phyloP scores from a whole-genome alignment of 2,888 invertebrate genomes.

The Cetonia aurata region DNA sequence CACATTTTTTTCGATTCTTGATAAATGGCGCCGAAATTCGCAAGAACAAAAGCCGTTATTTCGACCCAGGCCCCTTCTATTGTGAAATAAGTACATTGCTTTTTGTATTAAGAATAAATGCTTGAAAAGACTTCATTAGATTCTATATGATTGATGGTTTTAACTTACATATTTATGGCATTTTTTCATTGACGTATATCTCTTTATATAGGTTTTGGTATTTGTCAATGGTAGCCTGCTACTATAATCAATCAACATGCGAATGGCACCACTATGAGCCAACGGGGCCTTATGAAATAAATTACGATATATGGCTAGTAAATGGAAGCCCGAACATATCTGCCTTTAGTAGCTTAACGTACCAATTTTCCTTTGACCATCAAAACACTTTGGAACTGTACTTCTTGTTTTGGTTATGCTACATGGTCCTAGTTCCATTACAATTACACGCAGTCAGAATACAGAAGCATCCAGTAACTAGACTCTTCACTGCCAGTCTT shows the following conservation, averaged over 20 bases:
- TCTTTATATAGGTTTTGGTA: conserved; percentile 88
- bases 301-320: conserved; percentile 95
- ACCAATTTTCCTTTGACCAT: conserved; percentile 96
- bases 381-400: conserved; percentile 94
- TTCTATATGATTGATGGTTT: too few relatives aligned
- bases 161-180: too few relatives aligned
- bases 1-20: too few relatives aligned
- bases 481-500: conserved; percentile 89
- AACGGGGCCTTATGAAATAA: conserved; percentile 66
- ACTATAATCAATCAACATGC: conserved; percentile 83
- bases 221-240: conserved; percentile 93
- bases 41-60: too few relatives aligned
- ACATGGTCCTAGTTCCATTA: conserved; percentile 85
- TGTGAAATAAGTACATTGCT: too few relatives aligned
- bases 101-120: too few relatives aligned
- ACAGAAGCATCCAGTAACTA: conserved; percentile 92
- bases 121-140: too few relatives aligned
- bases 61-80: too few relatives aligned
- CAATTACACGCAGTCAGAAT: conserved; percentile 91
- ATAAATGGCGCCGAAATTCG: too few relatives aligned
- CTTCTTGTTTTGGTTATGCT: conserved; percentile 87
- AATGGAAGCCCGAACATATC: conserved; percentile 95
- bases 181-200: neutral
- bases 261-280: conserved; percentile 85
- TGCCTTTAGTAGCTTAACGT: conserved; percentile 87